phyloP scores from a whole-genome alignment of 2,113 vertebrate species.

The Chitala chitala region DNA sequence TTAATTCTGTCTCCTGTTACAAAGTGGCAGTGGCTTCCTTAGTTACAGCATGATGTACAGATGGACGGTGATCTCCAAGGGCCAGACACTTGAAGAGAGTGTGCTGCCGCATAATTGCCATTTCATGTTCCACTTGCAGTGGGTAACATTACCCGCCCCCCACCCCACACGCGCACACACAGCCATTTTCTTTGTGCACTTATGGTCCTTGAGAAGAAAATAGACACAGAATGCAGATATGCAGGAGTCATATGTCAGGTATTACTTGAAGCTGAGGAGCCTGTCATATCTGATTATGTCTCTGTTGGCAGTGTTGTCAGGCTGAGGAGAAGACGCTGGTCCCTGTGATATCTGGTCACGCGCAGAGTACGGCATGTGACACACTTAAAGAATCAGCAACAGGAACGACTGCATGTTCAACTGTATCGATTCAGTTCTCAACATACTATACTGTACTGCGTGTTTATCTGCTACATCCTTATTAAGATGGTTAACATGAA shows the following conservation, averaged over 20 bases:
- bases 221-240: background rate
- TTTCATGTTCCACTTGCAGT: background rate
- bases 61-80: background rate
- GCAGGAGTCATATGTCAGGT: constrained; percentile 28
- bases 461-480: too few relatives aligned
- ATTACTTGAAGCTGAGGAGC: constrained; percentile 44
- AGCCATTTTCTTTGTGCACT: background rate
- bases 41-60: background rate
- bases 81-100: background rate
- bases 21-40: background rate
- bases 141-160: background rate
- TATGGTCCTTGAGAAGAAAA: constrained; percentile 4
- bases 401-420: background rate
- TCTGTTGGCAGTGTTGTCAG: constrained; percentile 34
- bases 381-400: background rate
- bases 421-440: too few relatives aligned
- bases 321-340: constrained; percentile 29
- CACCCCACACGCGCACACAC: constrained; percentile 43
- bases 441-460: too few relatives aligned
- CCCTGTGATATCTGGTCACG: constrained; percentile 17
- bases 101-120: constrained; percentile 3
- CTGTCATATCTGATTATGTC: constrained; percentile 51
- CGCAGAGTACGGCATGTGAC: background rate
- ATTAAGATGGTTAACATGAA: too few relatives aligned
- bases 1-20: background rate